phyloP scores from a whole-genome alignment of 1,140 invertebrate species.

The Neuroterus valhalla region DNA sequence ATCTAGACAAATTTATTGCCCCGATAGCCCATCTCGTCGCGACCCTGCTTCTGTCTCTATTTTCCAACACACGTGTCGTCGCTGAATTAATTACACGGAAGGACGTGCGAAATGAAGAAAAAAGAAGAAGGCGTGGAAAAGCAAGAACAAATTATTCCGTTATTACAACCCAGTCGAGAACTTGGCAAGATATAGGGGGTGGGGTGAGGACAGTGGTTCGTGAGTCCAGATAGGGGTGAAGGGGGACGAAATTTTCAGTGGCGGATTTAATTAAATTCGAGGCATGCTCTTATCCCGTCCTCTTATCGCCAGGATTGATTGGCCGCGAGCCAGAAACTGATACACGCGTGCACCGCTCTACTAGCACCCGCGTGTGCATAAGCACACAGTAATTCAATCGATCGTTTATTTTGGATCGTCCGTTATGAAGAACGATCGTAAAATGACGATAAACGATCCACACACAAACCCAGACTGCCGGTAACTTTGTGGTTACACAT shows the following conservation, averaged over 20 bases:
- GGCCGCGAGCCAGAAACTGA: constrained; percentile 50
- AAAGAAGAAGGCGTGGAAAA: constrained; percentile 34
- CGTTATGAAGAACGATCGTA: constrained; percentile 17
- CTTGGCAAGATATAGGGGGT: constrained; percentile 29
- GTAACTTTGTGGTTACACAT: constrained; percentile 25
- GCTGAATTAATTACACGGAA: constrained; percentile 17
- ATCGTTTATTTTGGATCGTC: constrained; percentile 39
- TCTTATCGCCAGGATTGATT: constrained; percentile 50
- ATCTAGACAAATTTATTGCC: not conserved
- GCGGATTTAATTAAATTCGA: constrained; percentile 57
- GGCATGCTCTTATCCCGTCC: constrained; percentile 47
- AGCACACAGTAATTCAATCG: constrained; percentile 41
- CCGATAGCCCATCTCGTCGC: not conserved
- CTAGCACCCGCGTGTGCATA: constrained; percentile 30
- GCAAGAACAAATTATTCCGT: constrained; percentile 32
- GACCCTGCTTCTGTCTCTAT: not conserved
- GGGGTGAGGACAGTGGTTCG: constrained; percentile 38
- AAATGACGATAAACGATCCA: constrained; percentile 18
- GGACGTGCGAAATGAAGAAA: not conserved
- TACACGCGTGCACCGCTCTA: constrained; percentile 32
- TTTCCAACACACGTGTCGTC: not conserved
- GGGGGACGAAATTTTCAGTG: constrained; percentile 4
- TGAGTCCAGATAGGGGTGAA: constrained; percentile 11
- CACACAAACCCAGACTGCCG: not conserved
- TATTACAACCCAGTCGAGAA: constrained; percentile 12